Percentiles rank a stretch among this genome's conserved stretches.
These are phyloP conservation scores for Laothoe populi DNA, from an alignment of 2,888 invertebrate species.

Conservation along the genomic window DNA sequence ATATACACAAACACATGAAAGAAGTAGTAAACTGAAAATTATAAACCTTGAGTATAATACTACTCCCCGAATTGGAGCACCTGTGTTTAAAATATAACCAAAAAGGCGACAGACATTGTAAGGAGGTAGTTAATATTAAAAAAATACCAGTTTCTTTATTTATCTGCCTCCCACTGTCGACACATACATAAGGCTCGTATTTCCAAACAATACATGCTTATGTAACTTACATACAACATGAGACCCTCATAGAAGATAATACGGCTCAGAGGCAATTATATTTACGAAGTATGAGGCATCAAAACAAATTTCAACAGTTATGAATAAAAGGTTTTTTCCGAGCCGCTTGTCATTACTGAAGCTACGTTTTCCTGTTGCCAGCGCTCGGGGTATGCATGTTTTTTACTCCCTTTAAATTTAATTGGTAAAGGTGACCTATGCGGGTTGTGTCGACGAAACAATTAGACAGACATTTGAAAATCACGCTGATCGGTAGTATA, in stretches of 20 bases:
- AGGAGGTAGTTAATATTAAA: too few relatives aligned
- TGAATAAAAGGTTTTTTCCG: conserved; percentile 3
- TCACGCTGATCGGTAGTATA: neutral
- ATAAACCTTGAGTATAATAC: too few relatives aligned
- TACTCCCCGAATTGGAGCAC: too few relatives aligned
- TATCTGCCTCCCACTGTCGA: too few relatives aligned
- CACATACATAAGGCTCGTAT: too few relatives aligned
- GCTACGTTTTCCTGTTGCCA: conserved; percentile 6
- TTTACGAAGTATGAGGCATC: neutral
- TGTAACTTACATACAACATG: neutral
- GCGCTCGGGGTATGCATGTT: neutral
- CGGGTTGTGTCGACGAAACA: neutral
- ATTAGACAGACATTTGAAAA: neutral
- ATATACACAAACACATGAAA: too few relatives aligned
- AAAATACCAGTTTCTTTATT: too few relatives aligned
- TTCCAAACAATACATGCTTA: neutral
- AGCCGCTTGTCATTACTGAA: neutral
- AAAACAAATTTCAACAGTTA: neutral
- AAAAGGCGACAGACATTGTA: too few relatives aligned
- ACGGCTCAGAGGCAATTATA: neutral
- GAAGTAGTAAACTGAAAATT: too few relatives aligned
- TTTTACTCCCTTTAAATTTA: neutral
- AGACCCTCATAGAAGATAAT: neutral
- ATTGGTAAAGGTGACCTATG: conserved; percentile 12
- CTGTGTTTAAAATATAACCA: too few relatives aligned